Evolutionary conservation across 2,888 invertebrate genomes (phyloP).

Genomic region (Dolichomitus sp.): DNA sequence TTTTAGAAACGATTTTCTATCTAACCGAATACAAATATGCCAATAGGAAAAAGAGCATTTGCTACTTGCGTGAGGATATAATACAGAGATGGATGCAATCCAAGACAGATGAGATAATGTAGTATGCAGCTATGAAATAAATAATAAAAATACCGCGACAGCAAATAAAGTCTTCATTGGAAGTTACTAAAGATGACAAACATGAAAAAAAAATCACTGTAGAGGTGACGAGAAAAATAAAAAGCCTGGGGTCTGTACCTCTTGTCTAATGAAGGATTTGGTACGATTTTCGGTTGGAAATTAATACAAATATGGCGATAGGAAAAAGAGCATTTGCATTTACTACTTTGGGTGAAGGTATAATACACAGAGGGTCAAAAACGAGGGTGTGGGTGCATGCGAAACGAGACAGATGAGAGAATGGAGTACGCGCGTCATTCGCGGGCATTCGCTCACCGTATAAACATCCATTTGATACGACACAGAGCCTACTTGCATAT

Average conservation of each 20-base stretch:
- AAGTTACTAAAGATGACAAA: too few species aligned
- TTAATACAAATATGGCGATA: background rate
- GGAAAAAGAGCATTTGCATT: conserved; percentile 1
- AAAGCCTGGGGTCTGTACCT: too few species aligned
- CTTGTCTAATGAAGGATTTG: background rate
- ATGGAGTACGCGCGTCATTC: conserved; percentile 46
- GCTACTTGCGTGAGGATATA: too few species aligned
- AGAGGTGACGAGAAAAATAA: too few species aligned
- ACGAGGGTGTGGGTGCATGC: conserved; percentile 38
- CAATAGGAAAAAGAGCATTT: background rate
- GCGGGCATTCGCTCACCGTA: conserved; percentile 67
- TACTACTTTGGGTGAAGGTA: background rate
- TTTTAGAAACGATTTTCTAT: background rate
- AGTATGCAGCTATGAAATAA: too few species aligned
- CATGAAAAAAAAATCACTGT: too few species aligned
- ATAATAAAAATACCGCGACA: too few species aligned
- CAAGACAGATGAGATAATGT: too few species aligned
- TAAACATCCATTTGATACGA: conserved; percentile 69
- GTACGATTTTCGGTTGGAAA: background rate
- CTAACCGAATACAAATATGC: background rate
- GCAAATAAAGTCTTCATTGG: too few species aligned
- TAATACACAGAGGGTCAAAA: background rate
- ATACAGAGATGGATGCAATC: too few species aligned
- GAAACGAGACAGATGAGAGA: conserved; percentile 58
- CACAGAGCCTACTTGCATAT: conserved; percentile 31